Conservation (phyloP, 1,140 invertebrate species). For the Eueides isabella region DNA sequence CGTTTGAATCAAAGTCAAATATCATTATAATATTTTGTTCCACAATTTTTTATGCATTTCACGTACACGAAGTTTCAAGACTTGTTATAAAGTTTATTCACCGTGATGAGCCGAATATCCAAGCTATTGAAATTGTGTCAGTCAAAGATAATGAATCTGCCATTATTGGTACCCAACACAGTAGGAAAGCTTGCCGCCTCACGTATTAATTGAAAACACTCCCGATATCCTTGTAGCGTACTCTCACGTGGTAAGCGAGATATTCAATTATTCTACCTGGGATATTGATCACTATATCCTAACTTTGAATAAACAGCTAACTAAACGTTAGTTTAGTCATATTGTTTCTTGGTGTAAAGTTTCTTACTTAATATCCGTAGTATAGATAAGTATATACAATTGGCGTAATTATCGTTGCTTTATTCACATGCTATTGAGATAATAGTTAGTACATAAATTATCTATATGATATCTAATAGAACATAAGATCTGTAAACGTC, state of each 20-base stretch:
- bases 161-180: constrained; percentile 41
- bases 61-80: constrained; percentile 7
- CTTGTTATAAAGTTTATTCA: constrained; percentile 13
- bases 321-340: constrained; percentile 41
- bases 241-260: constrained; percentile 52
- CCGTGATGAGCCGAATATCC: constrained; percentile 13
- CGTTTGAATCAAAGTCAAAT: too few species aligned
- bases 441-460: constrained; percentile 21
- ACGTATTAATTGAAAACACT: constrained; percentile 60
- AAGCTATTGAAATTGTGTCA: constrained; percentile 41
- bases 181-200: constrained; percentile 36
- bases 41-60: background rate
- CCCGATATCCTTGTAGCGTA: constrained; percentile 50
- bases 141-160: constrained; percentile 51
- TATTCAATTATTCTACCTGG: constrained; percentile 63
- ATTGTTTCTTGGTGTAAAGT: constrained; percentile 1
- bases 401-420: background rate
- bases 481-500: constrained; percentile 13
- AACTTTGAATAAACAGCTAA: constrained; percentile 55
- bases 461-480: constrained; percentile 18
- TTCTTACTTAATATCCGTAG: background rate
- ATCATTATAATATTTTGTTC: background rate
- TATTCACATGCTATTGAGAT: background rate
- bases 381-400: background rate
- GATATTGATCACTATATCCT: constrained; percentile 43